Evolutionary conservation across 2,888 invertebrate genomes (phyloP).

Genomic region (Pandemis cinnamomeana): DNA sequence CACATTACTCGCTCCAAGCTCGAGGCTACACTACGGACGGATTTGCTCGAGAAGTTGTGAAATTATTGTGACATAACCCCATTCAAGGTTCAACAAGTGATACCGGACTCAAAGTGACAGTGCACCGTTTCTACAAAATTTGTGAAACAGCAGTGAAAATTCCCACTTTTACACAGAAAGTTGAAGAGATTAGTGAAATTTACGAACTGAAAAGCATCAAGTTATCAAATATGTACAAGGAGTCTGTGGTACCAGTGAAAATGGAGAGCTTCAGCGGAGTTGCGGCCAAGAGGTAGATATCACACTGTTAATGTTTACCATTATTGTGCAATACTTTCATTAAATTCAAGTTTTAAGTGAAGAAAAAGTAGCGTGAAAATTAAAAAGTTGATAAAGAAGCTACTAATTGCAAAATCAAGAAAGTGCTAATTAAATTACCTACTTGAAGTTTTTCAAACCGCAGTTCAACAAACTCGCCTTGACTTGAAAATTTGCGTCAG

Average conservation of each 20-base stretch:
- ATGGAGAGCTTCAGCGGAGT: constrained; percentile 78
- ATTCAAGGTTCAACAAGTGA: constrained; percentile 48
- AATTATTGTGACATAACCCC: constrained; percentile 78
- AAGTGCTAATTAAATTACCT: neutral
- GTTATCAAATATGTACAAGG: constrained; percentile 73
- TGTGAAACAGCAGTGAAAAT: constrained; percentile 53
- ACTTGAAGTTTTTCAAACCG: neutral
- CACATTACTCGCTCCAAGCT: constrained; percentile 62
- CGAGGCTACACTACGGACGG: constrained; percentile 62
- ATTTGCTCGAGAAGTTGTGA: constrained; percentile 66
- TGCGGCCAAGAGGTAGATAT: constrained; percentile 77
- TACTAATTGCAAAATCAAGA: neutral
- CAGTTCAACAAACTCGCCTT: neutral
- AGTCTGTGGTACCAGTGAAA: constrained; percentile 77
- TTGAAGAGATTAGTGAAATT: constrained; percentile 65
- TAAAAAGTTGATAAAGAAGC: neutral
- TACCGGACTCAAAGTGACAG: constrained; percentile 5
- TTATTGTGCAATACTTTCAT: constrained; percentile 45
- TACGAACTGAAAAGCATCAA: constrained; percentile 68
- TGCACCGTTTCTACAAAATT: constrained; percentile 47
- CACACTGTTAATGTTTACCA: constrained; percentile 33
- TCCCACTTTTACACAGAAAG: constrained; percentile 56
- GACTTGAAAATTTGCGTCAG: neutral
- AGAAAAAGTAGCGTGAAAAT: neutral
- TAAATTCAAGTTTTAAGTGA: constrained; percentile 17